Evolutionary conservation across 2,113 vertebrate genomes (phyloP), one percentile per base, ranked within the genome.

Genomic region (Gnathonemus echidnorhynchus): DNA sequence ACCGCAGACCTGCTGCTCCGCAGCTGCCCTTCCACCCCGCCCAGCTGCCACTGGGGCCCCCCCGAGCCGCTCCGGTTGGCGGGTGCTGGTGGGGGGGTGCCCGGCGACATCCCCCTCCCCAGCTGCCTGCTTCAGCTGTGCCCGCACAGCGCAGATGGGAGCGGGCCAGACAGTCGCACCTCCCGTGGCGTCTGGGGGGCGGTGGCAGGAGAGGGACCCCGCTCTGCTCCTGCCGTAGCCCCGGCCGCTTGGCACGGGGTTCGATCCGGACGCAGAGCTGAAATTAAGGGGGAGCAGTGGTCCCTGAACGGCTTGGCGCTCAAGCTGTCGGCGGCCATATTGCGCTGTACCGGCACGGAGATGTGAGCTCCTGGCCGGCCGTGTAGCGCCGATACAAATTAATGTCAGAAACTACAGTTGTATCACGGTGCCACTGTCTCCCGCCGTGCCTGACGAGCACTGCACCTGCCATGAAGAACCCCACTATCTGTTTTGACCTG

Each of bases 31-130:
- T 93, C 95, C 95, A 95, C 95, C 96, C 95, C 93, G 95, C 94
- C 95, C 95, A 96, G 95, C 96, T 96, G 96, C 95, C 94, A 95
- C 95, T 94, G 95, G 94, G 94, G 93, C 96, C 95, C 95, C 95
- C 95, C 91, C 94, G 87, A 62, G 95, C 93, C 93, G 91, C 90
- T 91, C 91, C 56, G 93, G 94, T 95, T 96, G 95, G 96, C 96
- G 94, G 94, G 93, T 94, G 91, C 50, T 10, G 77, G 80, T 91
- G 90, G 92, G 95, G 94, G 94, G 94, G 95, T 94, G 93, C 93
- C 93, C 93, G 93, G 94, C 95, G 93, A 94, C 86, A 24, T 87
- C 86, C 86, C 86, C 50, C 87, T 94, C 95, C 94, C 94, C 95
- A 95, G 94, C 94, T 95, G 94, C 93, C 93, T 92, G 93, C 94